A percentile compares a stretch with the other conserved stretches of the same genome.
These are phyloP conservation scores for Zaprionus taronus DNA, from an alignment of 1,140 invertebrate genomes.

Conservation along the genomic window DNA sequence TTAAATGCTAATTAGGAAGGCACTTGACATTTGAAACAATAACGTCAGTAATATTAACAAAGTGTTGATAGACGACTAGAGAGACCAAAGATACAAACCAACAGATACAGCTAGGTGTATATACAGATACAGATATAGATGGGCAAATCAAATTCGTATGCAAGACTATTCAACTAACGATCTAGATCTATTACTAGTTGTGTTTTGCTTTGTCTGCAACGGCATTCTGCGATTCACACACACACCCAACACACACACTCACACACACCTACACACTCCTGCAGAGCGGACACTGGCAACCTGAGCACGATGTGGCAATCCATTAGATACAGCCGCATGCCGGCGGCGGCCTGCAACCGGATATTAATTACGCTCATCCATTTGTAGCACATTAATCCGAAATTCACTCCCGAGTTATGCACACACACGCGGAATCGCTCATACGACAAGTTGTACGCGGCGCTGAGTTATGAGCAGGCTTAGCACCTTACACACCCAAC, in stretches of 20 bases:
- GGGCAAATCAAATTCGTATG: neutral
- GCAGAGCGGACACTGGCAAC: neutral
- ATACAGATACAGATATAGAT: constrained; percentile 12
- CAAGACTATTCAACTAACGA: neutral
- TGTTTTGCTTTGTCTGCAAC: neutral
- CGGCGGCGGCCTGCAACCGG: constrained; percentile 30
- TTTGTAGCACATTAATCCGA: constrained; percentile 57
- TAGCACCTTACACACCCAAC: constrained; percentile 15
- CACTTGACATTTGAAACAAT: constrained; percentile 72
- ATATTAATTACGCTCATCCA: constrained; percentile 67
- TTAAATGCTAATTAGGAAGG: constrained; percentile 75
- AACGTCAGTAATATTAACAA: constrained; percentile 44
- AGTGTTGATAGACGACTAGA: constrained; percentile 28
- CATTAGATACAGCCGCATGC: constrained; percentile 33
- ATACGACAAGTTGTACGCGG: constrained; percentile 34
- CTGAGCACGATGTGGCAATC: constrained; percentile 45
- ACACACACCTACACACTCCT: neutral
- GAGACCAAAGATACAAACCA: constrained; percentile 6
- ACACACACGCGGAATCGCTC: constrained; percentile 30
- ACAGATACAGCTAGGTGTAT: constrained; percentile 6
- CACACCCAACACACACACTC: neutral
- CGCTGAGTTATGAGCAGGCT: constrained; percentile 37
- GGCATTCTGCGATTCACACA: neutral
- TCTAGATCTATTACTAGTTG: constrained; percentile 6
- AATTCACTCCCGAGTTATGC: constrained; percentile 45